A percentile compares a stretch with the other conserved stretches of the same genome.
Conservation (phyloP, 2,888 invertebrate species). For the Horisme vitalbata region DNA sequence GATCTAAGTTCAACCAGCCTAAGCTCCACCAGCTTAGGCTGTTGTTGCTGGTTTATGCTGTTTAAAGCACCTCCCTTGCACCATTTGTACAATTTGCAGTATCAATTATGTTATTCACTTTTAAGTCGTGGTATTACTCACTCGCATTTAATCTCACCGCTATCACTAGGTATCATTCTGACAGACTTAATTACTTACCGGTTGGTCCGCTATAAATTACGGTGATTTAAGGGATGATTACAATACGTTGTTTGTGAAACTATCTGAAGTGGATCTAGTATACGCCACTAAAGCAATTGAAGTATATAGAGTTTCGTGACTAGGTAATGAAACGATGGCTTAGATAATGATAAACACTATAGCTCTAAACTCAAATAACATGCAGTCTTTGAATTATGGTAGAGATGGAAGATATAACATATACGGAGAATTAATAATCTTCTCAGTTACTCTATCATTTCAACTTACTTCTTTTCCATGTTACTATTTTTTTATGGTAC, state of each 20-base stretch:
- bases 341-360: too few species aligned
- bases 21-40: too few species aligned
- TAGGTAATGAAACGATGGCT: not conserved
- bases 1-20: too few species aligned
- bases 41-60: too few species aligned
- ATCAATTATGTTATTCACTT: not conserved
- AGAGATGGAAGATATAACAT: too few species aligned
- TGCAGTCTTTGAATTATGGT: too few species aligned
- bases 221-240: conserved; percentile 15
- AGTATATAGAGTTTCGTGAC: not conserved
- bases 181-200: conserved; percentile 14
- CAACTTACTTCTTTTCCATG: too few species aligned
- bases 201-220: conserved; percentile 14
- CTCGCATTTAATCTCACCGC: conserved; percentile 2
- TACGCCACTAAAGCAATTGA: not conserved
- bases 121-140: not conserved
- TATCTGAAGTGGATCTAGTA: conserved; percentile 3
- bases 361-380: not conserved
- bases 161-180: conserved; percentile 10
- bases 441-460: too few species aligned
- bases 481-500: too few species aligned
- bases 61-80: too few species aligned
- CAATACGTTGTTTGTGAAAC: conserved; percentile 4
- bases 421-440: too few species aligned
- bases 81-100: too few species aligned